A percentile compares a stretch with the other conserved stretches of the same genome.
phyloP scores from a whole-genome alignment of 2,888 invertebrate species.

The Noctua comes region DNA sequence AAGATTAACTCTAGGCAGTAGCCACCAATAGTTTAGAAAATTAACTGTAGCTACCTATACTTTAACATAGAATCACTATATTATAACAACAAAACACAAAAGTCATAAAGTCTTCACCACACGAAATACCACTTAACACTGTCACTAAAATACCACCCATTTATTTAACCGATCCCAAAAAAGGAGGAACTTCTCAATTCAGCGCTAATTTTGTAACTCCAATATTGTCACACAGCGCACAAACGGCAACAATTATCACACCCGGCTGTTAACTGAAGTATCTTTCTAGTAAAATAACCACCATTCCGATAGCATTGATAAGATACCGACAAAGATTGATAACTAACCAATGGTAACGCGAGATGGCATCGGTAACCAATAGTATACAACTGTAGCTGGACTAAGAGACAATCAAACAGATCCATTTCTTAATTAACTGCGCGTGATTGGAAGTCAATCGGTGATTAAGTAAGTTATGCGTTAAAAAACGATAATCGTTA shows the following conservation, averaged over 20 bases:
- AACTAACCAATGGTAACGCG: slow-evolving; percentile 16
- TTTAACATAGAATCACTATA: neutral
- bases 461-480: neutral
- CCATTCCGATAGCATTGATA: slow-evolving; percentile 40
- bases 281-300: slow-evolving; percentile 8
- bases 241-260: neutral
- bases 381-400: neutral
- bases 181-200: neutral
- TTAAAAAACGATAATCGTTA: slow-evolving; percentile 25
- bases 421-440: slow-evolving; percentile 31
- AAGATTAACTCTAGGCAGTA: neutral
- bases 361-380: slow-evolving; percentile 15
- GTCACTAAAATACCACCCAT: neutral
- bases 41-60: neutral
- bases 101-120: neutral
- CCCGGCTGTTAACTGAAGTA: slow-evolving; percentile 23
- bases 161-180: neutral
- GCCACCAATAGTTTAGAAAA: neutral
- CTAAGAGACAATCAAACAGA: slow-evolving; percentile 18
- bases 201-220: neutral
- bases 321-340: slow-evolving; percentile 34
- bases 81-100: neutral
- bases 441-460: slow-evolving; percentile 12
- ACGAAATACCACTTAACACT: slow-evolving; percentile 4
- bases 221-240: neutral